A percentile compares a stretch with the other conserved stretches of the same genome.
These are phyloP conservation scores for Aplysia californica DNA, from an alignment of 1,140 invertebrate species.

Conservation along the genomic window DNA sequence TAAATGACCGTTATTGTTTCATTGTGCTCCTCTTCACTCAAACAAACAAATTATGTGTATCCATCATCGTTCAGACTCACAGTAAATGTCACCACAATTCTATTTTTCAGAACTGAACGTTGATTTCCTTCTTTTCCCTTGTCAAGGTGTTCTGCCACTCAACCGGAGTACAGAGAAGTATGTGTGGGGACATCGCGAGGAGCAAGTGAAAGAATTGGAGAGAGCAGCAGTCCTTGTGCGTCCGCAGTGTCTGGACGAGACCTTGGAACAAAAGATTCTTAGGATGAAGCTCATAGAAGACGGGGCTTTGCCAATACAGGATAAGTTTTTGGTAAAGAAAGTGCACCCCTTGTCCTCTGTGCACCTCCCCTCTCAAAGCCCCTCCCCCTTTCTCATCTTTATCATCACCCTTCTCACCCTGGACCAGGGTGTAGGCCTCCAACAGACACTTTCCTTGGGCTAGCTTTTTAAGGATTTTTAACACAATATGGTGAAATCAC, in stretches of 20 bases:
- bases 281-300: constrained; percentile 83
- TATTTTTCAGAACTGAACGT: no score
- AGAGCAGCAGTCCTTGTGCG: constrained; percentile 78
- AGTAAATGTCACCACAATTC: no score
- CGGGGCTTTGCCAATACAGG: constrained; percentile 74
- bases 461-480: no score
- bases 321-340: constrained; percentile 64
- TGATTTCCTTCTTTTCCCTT: not conserved
- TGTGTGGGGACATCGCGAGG: constrained; percentile 77
- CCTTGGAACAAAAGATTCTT: constrained; percentile 75
- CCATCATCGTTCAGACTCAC: no score
- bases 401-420: no score
- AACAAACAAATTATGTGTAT: not conserved
- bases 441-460: no score
- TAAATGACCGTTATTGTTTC: not conserved
- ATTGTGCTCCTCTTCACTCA: not conserved
- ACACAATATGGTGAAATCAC: no score
- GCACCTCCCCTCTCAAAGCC: no score
- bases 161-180: constrained; percentile 80
- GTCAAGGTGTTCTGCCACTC: constrained; percentile 78
- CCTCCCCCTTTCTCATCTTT: no score
- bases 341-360: no score
- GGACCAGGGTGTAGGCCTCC: no score
- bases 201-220: constrained; percentile 81
- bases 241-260: constrained; percentile 64